phyloP scores from a whole-genome alignment of 1,140 invertebrate genomes.

The Drosophila sp. region DNA sequence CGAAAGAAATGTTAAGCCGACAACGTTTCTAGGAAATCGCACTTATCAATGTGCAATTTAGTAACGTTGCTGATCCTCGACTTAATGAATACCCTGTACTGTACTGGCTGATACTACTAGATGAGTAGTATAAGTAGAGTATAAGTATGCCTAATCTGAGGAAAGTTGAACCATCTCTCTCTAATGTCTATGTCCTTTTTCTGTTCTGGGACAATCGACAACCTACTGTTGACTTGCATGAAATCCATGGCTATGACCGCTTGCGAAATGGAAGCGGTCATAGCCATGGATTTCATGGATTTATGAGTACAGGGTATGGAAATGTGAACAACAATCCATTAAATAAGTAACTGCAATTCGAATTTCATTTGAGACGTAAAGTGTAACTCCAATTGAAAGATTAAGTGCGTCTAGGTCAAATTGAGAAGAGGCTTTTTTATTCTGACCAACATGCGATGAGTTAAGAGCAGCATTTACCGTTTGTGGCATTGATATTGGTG shows the following conservation, averaged over 20 bases:
- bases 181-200: too few relatives aligned
- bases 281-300: background rate
- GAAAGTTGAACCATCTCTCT: too few relatives aligned
- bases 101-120: too few relatives aligned
- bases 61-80: background rate
- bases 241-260: too few relatives aligned
- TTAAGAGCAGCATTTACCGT: too few relatives aligned
- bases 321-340: background rate
- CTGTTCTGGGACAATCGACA: too few relatives aligned
- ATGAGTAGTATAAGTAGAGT: too few relatives aligned
- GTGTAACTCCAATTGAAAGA: background rate
- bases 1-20: conserved; percentile 7
- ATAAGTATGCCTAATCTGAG: too few relatives aligned
- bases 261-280: too few relatives aligned
- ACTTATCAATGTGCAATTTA: conserved; percentile 21
- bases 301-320: background rate
- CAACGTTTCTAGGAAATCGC: conserved; percentile 14
- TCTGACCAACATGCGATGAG: background rate
- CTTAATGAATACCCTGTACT: background rate
- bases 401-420: background rate
- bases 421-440: background rate
- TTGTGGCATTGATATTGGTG: too few relatives aligned
- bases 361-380: background rate
- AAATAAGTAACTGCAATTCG: background rate
- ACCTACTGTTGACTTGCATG: too few relatives aligned